Evolutionary conservation across 2,888 invertebrate genomes (phyloP).

Genomic region (Melanophora roralis): DNA sequence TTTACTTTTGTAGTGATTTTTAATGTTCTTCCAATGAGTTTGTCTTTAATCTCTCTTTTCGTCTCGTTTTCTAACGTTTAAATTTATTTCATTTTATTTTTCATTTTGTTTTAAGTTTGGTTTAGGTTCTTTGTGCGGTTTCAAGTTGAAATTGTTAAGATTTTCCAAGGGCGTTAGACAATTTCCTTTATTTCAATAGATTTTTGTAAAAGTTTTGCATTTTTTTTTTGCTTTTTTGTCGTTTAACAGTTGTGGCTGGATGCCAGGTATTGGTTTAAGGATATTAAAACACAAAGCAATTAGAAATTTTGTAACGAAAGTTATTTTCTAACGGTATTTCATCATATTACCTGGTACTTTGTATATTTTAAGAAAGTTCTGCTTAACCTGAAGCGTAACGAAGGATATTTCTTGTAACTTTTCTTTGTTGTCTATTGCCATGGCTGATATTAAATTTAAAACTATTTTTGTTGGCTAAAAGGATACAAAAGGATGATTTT

Average conservation of each 20-base stretch:
- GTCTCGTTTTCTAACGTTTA: background rate
- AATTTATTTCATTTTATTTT: slow-evolving; percentile 11
- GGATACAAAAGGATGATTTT: background rate
- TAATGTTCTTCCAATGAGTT: slow-evolving; percentile 52
- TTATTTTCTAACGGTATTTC: slow-evolving; percentile 46
- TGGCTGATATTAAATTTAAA: slow-evolving; percentile 10
- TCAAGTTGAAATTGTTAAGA: slow-evolving; percentile 46
- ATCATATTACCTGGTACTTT: background rate
- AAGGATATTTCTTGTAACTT: background rate
- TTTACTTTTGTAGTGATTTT: slow-evolving; percentile 58
- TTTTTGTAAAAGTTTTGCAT: background rate
- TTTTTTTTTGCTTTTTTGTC: slow-evolving; percentile 3
- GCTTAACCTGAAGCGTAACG: background rate
- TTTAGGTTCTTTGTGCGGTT: background rate
- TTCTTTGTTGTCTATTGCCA: slow-evolving; percentile 6
- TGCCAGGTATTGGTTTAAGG: slow-evolving; percentile 56
- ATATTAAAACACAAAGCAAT: slow-evolving; percentile 60
- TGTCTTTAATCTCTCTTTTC: slow-evolving; percentile 51
- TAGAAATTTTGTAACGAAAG: slow-evolving; percentile 49
- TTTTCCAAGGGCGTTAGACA: slow-evolving; percentile 48
- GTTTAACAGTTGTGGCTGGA: slow-evolving; percentile 1
- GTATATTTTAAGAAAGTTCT: background rate
- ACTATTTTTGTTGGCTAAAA: background rate
- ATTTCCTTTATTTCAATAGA: slow-evolving; percentile 45
- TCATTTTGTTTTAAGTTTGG: background rate